Evolutionary conservation across 2,797 vertebrate genomes (phyloP), one percentile per base, ranked within the genome.

Genomic region (Pipistrellus nathusii): DNA sequence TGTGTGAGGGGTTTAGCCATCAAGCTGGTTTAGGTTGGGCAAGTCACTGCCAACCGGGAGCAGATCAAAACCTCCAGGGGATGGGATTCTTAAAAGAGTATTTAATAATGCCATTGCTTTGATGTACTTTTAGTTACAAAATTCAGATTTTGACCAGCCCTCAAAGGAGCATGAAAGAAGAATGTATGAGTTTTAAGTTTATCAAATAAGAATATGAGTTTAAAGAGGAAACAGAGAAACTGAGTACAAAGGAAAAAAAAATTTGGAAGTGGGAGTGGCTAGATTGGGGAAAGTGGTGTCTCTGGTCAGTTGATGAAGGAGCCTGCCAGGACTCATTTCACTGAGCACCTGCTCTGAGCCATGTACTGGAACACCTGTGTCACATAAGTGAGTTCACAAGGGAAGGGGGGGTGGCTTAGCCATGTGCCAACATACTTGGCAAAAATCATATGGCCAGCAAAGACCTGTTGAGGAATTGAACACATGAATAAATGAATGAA

Each of bases 121-220:
- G 62, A 91, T 77, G 55, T 62, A 30, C 51, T 89, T 90, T 32
- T 93, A 85, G 78, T 71, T 53, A 64, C 51, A 48, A 94, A 78
- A 91, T 46, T 93, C 75, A 93, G 71, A 86, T 92, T 75, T 84
- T 84, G 71, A 86, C 86, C 48, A 46, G 88, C 93, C 92, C 85
- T 88, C 84, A 76, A 94, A 92, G 71, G 66, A 55, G 44, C 32
- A 76, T 44, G 20, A 88, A 72, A 93, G 71, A 88, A 92, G 35
- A 38, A 18, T 38, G 8, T 93, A 21, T 80, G 25, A 80, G 35
- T 71, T 88, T 77, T 88, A 82, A 68, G 46, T 81, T 95, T 77
- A 64, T 69, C 81, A 32, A 93, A 92, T 73, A 59, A 78, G 53
- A 38, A 48, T 15, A 44, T 1, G 48, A 78, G 55, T 73, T 94